Conservation (phyloP, 2,888 invertebrate species). For the Drosophila mercatorum region DNA sequence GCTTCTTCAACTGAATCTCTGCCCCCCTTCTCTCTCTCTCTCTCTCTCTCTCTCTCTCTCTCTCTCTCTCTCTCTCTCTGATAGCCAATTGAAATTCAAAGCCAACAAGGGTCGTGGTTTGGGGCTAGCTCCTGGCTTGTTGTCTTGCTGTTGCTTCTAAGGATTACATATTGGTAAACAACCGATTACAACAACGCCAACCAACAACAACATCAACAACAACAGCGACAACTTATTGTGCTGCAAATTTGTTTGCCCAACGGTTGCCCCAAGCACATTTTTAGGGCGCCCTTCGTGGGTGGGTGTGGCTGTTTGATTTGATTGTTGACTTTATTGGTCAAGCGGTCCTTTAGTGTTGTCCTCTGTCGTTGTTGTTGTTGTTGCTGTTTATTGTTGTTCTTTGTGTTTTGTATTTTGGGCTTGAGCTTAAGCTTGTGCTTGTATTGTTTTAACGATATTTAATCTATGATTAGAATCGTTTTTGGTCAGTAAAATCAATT, state of each 20-base stretch:
- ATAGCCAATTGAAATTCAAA: constrained; percentile 65
- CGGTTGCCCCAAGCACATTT: constrained; percentile 24
- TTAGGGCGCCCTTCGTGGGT: neutral
- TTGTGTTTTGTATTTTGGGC: constrained; percentile 1
- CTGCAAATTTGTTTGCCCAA: constrained; percentile 74
- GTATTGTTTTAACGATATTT: constrained; percentile 74
- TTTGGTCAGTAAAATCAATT: constrained; percentile 65
- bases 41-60: too few species aligned
- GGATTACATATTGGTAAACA: constrained; percentile 80
- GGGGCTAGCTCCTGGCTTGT: neutral
- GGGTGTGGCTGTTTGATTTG: constrained; percentile 68
- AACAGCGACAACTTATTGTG: constrained; percentile 66
- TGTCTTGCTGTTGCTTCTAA: constrained; percentile 67
- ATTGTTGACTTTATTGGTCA: constrained; percentile 80
- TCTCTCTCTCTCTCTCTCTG: neutral
- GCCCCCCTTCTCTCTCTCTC: too few species aligned
- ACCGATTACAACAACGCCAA: constrained; percentile 63
- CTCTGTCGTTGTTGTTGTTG: constrained; percentile 7
- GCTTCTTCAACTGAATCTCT: neutral
- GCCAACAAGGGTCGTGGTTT: constrained; percentile 10
- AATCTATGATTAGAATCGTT: constrained; percentile 77
- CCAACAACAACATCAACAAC: constrained; percentile 29
- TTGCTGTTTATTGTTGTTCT: constrained; percentile 17
- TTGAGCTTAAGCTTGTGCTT: constrained; percentile 27
- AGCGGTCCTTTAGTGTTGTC: constrained; percentile 48